Evolutionary conservation across 2,113 vertebrate species (phyloP).

Genomic region (Macaca mulatta): DNA sequence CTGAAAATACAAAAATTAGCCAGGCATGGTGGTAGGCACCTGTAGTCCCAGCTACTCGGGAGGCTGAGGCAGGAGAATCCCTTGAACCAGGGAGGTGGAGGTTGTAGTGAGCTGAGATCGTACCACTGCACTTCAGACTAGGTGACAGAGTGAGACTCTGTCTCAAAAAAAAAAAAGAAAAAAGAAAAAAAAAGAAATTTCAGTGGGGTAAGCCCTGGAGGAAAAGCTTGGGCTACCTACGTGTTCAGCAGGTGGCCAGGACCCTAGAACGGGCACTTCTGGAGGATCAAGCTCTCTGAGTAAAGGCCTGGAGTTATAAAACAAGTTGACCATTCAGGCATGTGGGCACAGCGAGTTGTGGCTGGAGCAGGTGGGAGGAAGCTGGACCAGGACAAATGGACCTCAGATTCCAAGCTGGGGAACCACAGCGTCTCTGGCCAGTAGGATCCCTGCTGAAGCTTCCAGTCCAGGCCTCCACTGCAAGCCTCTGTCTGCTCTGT

Average conservation of each 20-base stretch:
- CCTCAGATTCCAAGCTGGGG: background rate
- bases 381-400: too few species aligned
- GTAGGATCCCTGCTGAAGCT: background rate
- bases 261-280: background rate
- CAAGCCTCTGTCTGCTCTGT: background rate
- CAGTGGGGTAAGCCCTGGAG: background rate
- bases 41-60: too few species aligned
- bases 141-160: too few species aligned
- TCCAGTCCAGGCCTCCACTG: background rate
- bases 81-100: too few species aligned
- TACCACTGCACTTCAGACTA: too few species aligned
- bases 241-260: background rate
- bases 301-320: background rate
- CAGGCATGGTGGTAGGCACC: too few species aligned
- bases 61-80: too few species aligned
- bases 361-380: background rate
- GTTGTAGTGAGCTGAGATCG: too few species aligned
- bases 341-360: background rate
- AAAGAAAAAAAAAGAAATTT: too few species aligned
- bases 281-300: background rate
- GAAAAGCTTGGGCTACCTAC: too few species aligned
- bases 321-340: background rate
- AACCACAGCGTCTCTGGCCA: background rate
- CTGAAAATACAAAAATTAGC: too few species aligned
- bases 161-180: too few species aligned